These are phyloP conservation scores for Melikaiella ostensackeni DNA, from an alignment of 2,888 invertebrate species.

Conservation along the genomic window DNA sequence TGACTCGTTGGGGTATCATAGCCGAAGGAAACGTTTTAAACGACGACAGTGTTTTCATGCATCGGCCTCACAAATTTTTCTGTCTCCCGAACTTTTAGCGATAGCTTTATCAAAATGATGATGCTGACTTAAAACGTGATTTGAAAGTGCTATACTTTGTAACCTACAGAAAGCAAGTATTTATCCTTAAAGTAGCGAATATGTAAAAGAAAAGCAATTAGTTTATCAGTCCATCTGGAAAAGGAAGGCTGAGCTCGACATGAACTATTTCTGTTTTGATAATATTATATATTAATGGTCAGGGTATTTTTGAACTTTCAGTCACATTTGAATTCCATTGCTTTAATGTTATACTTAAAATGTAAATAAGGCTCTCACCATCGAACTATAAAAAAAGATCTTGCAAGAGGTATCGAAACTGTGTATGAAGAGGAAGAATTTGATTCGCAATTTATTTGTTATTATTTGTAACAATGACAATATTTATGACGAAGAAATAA, in stretches of 20 bases:
- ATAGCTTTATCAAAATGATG: slow-evolving; percentile 32
- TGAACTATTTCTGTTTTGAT: slow-evolving; percentile 8
- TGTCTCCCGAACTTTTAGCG: not conserved
- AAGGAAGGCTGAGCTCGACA: not conserved
- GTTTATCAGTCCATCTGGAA: slow-evolving; percentile 6
- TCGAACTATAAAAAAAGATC: not conserved
- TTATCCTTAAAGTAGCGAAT: not conserved
- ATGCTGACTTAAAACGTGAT: slow-evolving; percentile 10
- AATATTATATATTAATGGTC: not conserved
- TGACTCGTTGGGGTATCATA: not conserved
- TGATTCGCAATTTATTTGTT: not conserved
- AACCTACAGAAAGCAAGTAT: not conserved
- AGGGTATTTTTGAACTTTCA: not conserved
- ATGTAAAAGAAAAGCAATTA: not conserved
- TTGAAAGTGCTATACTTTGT: slow-evolving; percentile 8
- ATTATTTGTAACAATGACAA: not conserved
- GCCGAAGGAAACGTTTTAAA: slow-evolving; percentile 20
- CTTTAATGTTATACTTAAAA: not conserved
- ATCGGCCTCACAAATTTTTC: slow-evolving; percentile 1
- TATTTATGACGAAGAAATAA: too few species aligned
- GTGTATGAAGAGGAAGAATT: not conserved
- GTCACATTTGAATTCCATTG: not conserved
- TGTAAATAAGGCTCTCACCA: slow-evolving; percentile 10
- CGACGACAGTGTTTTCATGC: slow-evolving; percentile 10
- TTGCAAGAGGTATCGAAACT: not conserved